phyloP scores from a whole-genome alignment of 1,140 invertebrate genomes.

The Lepidurus apus region DNA sequence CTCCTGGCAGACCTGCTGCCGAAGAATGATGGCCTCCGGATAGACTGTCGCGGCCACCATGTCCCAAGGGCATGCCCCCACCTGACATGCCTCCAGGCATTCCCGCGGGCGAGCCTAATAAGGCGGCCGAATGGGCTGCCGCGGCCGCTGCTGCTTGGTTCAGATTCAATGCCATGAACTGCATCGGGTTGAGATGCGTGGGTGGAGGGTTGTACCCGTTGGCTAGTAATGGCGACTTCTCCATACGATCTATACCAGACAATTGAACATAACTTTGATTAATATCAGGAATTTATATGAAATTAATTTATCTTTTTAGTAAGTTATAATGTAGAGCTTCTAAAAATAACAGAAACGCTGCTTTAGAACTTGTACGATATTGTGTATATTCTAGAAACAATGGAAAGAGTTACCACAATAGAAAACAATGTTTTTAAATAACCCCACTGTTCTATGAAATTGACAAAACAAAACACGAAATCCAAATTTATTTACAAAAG shows the following conservation, averaged over 20 bases:
- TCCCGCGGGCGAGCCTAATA: conserved; percentile 46
- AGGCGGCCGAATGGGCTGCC: conserved; percentile 52
- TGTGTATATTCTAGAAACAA: no score
- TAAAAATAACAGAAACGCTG: no score
- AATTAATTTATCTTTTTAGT: no score
- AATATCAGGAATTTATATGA: no score
- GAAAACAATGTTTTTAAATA: no score
- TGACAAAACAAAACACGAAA: no score
- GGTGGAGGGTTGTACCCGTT: conserved; percentile 87
- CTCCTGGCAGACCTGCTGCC: not conserved
- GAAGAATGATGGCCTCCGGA: conserved; percentile 13
- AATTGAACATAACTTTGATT: not conserved
- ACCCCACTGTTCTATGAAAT: no score
- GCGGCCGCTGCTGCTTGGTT: conserved; percentile 70
- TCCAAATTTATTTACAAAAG: no score
- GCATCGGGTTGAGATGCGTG: conserved; percentile 79
- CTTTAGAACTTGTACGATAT: no score
- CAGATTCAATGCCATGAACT: conserved; percentile 46
- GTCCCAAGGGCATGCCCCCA: conserved; percentile 65
- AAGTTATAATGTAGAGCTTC: no score
- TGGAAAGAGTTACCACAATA: no score
- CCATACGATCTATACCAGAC: conserved; percentile 66
- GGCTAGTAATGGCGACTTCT: conserved; percentile 82
- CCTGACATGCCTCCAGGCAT: conserved; percentile 74
- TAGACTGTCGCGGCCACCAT: conserved; percentile 42